Percentiles rank a stretch among this genome's conserved stretches.
phyloP scores from a whole-genome alignment of 2,797 vertebrate species.

The Mycteria americana region DNA sequence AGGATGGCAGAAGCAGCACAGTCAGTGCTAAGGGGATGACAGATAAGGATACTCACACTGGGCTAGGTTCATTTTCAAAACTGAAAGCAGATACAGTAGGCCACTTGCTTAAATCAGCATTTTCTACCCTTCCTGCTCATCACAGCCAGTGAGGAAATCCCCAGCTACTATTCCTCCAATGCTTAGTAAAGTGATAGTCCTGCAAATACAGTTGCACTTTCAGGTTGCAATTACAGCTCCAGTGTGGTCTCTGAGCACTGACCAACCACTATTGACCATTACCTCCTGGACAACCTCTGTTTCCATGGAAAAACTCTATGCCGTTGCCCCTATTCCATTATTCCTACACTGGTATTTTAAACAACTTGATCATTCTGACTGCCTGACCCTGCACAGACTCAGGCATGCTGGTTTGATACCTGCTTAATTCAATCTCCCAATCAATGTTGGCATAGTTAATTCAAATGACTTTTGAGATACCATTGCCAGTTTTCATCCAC shows the following conservation, averaged over 20 bases:
- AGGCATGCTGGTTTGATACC: background rate
- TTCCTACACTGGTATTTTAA: background rate
- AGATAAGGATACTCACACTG: background rate
- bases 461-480: background rate
- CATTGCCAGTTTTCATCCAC: background rate
- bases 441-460: background rate
- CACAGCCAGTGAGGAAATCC: fast-evolving
- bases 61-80: background rate
- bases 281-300: background rate
- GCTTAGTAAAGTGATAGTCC: background rate
- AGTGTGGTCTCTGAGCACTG: background rate
- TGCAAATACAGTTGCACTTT: background rate
- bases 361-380: background rate
- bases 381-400: background rate
- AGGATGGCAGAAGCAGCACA: background rate
- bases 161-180: background rate
- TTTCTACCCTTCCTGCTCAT: background rate
- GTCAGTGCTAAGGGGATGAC: background rate
- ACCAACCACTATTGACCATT: fast-evolving
- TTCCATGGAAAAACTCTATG: background rate
- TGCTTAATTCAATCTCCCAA: background rate
- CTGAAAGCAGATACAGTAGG: background rate
- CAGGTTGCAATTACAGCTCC: background rate
- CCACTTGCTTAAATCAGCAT: background rate
- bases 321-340: background rate